These are phyloP conservation scores for Remorina albescens DNA, from an alignment of 2,797 vertebrate genomes.

Conservation along the genomic window DNA sequence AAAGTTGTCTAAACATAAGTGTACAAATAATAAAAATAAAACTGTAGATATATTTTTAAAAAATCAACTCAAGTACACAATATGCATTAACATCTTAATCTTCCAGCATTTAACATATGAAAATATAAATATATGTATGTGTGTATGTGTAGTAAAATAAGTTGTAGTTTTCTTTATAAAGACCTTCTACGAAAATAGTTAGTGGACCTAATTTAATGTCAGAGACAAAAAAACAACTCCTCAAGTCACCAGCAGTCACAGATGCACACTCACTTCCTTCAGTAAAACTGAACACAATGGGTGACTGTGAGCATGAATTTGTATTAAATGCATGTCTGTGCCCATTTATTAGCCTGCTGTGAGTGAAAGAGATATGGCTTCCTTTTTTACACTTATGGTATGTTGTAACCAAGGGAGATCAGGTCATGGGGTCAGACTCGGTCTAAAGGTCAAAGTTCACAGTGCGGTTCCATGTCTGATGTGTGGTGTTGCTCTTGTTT, in stretches of 20 bases:
- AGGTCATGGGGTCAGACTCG: conserved; percentile 15
- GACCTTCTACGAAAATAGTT: not conserved
- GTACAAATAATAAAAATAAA: too few relatives aligned
- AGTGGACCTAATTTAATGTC: not conserved
- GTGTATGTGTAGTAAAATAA: too few relatives aligned
- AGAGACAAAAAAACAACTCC: not conserved
- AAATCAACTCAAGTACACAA: too few relatives aligned
- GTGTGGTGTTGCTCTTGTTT: conserved; percentile 59
- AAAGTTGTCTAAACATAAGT: too few relatives aligned
- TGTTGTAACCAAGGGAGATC: conserved; percentile 28
- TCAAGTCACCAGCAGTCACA: not conserved
- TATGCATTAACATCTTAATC: too few relatives aligned
- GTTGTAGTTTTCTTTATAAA: not conserved
- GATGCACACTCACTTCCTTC: not conserved
- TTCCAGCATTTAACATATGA: not conserved
- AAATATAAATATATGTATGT: too few relatives aligned
- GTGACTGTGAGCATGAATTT: conserved; percentile 14
- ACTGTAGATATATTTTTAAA: too few relatives aligned
- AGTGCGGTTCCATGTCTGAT: conserved; percentile 41
- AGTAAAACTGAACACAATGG: not conserved
- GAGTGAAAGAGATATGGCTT: conserved; percentile 25
- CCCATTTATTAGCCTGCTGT: conserved; percentile 12
- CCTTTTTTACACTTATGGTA: conserved; percentile 26
- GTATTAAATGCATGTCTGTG: conserved; percentile 22
- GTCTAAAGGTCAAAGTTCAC: conserved; percentile 29